Percentiles rank a stretch among this genome's conserved stretches.
Conservation (phyloP, 2,113 vertebrate species). For the Albula glossodonta region DNA sequence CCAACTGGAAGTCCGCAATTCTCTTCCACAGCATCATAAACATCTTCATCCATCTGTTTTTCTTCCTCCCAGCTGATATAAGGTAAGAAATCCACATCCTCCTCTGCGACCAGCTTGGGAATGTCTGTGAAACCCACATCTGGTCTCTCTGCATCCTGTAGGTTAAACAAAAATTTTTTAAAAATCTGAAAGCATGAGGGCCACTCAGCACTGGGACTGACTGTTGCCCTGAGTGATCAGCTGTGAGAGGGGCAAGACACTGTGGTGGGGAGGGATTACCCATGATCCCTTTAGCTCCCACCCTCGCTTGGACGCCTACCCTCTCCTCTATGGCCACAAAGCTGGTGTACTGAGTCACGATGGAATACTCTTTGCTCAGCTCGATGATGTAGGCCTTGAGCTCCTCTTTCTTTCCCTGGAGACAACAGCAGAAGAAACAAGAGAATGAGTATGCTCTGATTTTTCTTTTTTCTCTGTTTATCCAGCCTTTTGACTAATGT, state of each 20-base stretch:
- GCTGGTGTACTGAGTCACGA: conserved; percentile 87
- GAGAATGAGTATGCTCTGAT: not conserved
- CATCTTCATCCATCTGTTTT: not conserved
- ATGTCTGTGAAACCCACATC: conserved; percentile 63
- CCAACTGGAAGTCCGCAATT: too few relatives aligned
- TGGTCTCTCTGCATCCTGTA: conserved; percentile 47
- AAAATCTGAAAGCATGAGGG: too few relatives aligned
- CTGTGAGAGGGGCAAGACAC: not conserved
- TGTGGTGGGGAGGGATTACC: not conserved
- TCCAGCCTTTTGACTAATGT: too few relatives aligned
- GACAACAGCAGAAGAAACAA: not conserved
- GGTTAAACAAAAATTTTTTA: not conserved
- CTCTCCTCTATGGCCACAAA: conserved; percentile 86
- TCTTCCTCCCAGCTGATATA: conserved; percentile 70
- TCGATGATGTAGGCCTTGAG: conserved; percentile 78
- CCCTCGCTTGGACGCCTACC: conserved; percentile 62
- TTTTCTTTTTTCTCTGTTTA: too few relatives aligned
- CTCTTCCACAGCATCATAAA: not conserved
- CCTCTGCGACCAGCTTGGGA: conserved; percentile 69
- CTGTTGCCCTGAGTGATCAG: not conserved
- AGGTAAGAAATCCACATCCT: conserved; percentile 80
- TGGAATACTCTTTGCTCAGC: conserved; percentile 82
- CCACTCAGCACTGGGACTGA: conserved; percentile 30
- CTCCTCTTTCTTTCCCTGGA: conserved; percentile 78
- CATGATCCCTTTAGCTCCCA: not conserved